Evolutionary conservation across 2,888 invertebrate genomes (phyloP).

Genomic region (Cheilosia urbana): DNA sequence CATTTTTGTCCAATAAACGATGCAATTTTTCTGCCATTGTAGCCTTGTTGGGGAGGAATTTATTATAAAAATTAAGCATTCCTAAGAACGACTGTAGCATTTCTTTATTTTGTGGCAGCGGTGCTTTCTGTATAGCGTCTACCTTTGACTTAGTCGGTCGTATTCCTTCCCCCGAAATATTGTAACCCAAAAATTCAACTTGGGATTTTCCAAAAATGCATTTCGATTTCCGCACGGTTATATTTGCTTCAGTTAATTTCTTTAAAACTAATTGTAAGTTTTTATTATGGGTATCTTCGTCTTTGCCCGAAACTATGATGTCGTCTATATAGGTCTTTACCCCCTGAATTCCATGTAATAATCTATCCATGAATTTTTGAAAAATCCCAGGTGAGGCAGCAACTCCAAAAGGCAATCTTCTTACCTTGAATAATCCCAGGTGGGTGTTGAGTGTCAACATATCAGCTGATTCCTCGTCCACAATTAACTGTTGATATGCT

Average conservation of each 20-base stretch:
- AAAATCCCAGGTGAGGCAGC: conserved; percentile 39
- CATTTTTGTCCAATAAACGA: conserved; percentile 26
- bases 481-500: too few species aligned
- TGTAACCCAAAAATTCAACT: conserved; percentile 29
- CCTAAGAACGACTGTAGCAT: conserved; percentile 35
- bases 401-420: conserved; percentile 29
- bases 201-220: conserved; percentile 42
- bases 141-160: conserved; percentile 22
- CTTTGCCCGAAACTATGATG: conserved; percentile 28
- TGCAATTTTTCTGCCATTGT: conserved; percentile 29
- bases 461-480: conserved; percentile 30
- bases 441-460: conserved; percentile 35
- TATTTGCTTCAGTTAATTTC: conserved; percentile 21
- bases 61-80: conserved; percentile 29
- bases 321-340: conserved; percentile 33
- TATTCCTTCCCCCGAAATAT: conserved; percentile 33
- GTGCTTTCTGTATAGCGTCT: conserved; percentile 16
- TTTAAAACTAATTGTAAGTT: conserved; percentile 31
- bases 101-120: conserved; percentile 27
- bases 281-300: conserved; percentile 13
- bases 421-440: conserved; percentile 31
- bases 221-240: conserved; percentile 31
- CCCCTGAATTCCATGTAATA: conserved; percentile 18
- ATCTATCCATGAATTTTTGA: conserved; percentile 34
- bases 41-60: conserved; percentile 29